Conservation (phyloP, 2,888 invertebrate species). For the Acanthococcus lagerstroemiae region DNA sequence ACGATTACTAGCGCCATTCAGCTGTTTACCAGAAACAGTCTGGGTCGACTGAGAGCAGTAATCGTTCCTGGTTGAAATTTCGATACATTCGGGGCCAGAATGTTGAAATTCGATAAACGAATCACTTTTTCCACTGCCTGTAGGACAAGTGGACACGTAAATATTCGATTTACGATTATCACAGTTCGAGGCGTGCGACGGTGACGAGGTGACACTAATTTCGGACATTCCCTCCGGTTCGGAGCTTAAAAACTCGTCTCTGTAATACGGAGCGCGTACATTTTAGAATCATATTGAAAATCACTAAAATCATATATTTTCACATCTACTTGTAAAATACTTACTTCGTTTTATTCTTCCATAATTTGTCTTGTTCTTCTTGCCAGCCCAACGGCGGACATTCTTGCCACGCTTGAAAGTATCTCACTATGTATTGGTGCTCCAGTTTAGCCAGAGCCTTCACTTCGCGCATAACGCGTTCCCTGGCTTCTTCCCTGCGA, state of each 20-base stretch:
- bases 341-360: slow-evolving; percentile 41
- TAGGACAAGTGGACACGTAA: too few species aligned
- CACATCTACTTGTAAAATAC: too few species aligned
- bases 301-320: too few species aligned
- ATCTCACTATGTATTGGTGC: slow-evolving; percentile 89
- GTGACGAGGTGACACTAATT: slow-evolving; percentile 3
- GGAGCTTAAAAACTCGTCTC: slow-evolving; percentile 27
- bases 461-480: slow-evolving; percentile 87
- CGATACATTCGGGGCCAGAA: neutral
- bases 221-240: slow-evolving; percentile 7
- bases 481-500: slow-evolving; percentile 63
- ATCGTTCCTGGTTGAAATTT: slow-evolving; percentile 4
- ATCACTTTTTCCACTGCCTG: slow-evolving; percentile 39
- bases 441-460: slow-evolving; percentile 88
- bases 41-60: neutral
- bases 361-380: slow-evolving; percentile 60
- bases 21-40: neutral
- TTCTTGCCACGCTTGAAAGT: slow-evolving; percentile 93
- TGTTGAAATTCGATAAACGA: slow-evolving; percentile 47
- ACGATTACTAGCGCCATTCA: neutral
- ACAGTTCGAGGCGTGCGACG: slow-evolving; percentile 2
- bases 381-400: slow-evolving; percentile 83
- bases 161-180: neutral
- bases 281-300: too few species aligned
- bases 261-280: too few species aligned